Conservation (phyloP, 2,113 vertebrate species). For the Arvicanthis niloticus region DNA sequence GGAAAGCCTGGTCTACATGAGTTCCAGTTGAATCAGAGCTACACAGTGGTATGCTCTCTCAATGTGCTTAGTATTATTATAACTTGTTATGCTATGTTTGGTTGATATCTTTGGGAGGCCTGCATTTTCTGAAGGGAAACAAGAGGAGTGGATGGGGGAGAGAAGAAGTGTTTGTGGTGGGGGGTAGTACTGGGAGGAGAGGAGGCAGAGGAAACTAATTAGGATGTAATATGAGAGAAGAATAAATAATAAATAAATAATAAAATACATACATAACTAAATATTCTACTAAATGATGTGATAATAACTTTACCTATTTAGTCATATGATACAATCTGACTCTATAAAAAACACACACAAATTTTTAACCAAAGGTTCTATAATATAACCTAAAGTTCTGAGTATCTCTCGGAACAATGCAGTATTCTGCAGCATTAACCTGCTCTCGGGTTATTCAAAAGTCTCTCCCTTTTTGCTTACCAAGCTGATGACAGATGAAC, state of each 20-base stretch:
- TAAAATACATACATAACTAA: slow-evolving; percentile 14
- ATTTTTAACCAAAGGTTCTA: not conserved
- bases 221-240: not conserved
- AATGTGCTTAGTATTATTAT: not conserved
- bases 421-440: not conserved
- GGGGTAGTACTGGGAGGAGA: not conserved
- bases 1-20: not conserved
- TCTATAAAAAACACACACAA: not conserved
- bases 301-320: slow-evolving; percentile 19
- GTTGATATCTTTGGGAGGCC: not conserved
- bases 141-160: not conserved
- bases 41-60: not conserved
- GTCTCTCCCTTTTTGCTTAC: slow-evolving; percentile 7
- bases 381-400: not conserved
- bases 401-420: not conserved
- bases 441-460: slow-evolving; percentile 35
- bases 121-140: not conserved
- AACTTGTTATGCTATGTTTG: not conserved
- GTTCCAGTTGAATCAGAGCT: not conserved
- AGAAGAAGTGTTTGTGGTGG: not conserved
- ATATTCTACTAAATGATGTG: not conserved
- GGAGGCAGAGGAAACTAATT: not conserved
- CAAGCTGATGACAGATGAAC: slow-evolving; percentile 23
- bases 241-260: not conserved
- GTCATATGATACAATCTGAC: not conserved